Evolutionary conservation across 2,113 vertebrate genomes (phyloP).

Genomic region (Polypterus bichir): DNA sequence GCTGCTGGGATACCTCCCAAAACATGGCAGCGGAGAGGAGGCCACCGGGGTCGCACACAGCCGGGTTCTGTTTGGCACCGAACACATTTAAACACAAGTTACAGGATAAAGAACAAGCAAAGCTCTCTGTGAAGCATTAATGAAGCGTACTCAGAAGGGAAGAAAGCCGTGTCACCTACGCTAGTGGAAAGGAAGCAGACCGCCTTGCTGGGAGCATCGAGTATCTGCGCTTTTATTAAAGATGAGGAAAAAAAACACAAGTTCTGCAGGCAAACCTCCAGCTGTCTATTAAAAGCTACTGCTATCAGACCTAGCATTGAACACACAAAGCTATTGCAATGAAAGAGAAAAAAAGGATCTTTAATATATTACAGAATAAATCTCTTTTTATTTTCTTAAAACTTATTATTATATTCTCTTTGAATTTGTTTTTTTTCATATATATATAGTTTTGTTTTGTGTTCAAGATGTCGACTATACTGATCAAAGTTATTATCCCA

Average conservation of each 20-base stretch:
- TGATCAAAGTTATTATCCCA: conserved; percentile 90
- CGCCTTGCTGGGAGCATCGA: conserved; percentile 83
- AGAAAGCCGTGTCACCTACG: conserved; percentile 80
- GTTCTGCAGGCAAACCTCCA: conserved; percentile 94
- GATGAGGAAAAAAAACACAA: conserved; percentile 91
- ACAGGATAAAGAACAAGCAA: conserved; percentile 99
- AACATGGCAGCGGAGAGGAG: conserved; percentile 44
- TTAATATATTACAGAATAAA: conserved; percentile 99
- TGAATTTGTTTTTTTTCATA: conserved; percentile 50
- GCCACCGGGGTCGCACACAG: conserved; percentile 47
- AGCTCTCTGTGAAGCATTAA: conserved; percentile 94
- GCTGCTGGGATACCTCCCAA: conserved; percentile 65
- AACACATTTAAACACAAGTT: conserved; percentile 96
- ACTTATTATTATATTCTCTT: conserved; percentile 88
- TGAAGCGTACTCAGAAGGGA: conserved; percentile 98
- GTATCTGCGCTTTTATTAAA: conserved; percentile 77
- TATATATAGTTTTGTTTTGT: conserved; percentile 43
- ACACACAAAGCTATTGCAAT: conserved; percentile 99
- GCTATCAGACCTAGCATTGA: conserved; percentile 99
- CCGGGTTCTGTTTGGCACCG: conserved; percentile 85
- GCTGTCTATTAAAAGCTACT: conserved; percentile 99
- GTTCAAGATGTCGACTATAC: conserved; percentile 98
- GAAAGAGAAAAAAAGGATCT: conserved; percentile 95
- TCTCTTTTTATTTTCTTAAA: conserved; percentile 88
- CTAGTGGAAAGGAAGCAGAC: conserved; percentile 84